Conservation (phyloP, 2,797 vertebrate genomes). For the Aplochiton taeniatus region DNA sequence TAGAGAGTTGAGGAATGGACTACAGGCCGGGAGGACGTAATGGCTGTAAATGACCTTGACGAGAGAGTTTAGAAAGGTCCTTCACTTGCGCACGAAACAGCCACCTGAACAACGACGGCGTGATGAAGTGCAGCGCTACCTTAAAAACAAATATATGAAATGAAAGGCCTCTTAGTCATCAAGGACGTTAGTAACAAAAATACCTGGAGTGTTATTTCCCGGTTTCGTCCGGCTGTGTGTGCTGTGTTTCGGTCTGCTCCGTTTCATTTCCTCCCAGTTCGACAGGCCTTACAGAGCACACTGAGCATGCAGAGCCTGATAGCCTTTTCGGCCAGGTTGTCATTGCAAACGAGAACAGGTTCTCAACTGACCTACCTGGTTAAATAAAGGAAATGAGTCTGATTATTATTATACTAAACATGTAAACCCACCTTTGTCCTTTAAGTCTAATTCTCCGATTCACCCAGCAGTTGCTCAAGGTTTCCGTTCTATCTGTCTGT, state of each 20-base stretch:
- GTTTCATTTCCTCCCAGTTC: neutral
- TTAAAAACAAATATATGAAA: too few relatives aligned
- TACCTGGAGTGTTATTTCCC: neutral
- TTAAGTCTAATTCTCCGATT: neutral
- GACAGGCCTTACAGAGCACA: too few relatives aligned
- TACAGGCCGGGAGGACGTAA: constrained; percentile 28
- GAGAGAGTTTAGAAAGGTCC: constrained; percentile 31
- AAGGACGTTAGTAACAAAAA: constrained; percentile 34
- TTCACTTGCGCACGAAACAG: constrained; percentile 5
- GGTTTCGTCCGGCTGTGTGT: neutral
- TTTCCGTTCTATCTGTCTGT: constrained; percentile 3
- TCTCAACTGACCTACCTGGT: too few relatives aligned
- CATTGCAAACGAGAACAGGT: too few relatives aligned
- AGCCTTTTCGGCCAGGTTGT: too few relatives aligned
- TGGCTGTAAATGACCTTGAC: constrained; percentile 62
- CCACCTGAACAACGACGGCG: constrained; percentile 17
- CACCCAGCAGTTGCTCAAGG: constrained; percentile 2
- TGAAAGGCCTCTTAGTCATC: neutral
- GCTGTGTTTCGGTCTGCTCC: too few relatives aligned
- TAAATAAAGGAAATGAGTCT: too few relatives aligned
- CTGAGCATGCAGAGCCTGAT: neutral
- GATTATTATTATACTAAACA: too few relatives aligned
- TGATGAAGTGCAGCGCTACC: constrained; percentile 36
- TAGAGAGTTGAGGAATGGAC: constrained; percentile 60
- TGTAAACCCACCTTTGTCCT: too few relatives aligned